These are phyloP conservation scores for Labeo rohita DNA, from an alignment of 2,113 vertebrate species.

Conservation along the genomic window DNA sequence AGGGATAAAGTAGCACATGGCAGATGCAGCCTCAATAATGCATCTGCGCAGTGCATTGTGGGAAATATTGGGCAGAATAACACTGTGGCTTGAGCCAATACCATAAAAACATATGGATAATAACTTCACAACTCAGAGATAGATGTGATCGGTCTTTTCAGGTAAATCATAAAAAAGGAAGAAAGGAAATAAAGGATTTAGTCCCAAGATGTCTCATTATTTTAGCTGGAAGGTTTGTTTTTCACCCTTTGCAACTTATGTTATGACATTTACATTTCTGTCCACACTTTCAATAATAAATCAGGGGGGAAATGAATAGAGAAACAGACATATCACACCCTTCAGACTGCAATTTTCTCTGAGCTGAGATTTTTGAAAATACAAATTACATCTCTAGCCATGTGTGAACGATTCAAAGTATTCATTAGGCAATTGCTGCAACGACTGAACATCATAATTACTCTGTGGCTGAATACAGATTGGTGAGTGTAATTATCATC, in stretches of 20 bases:
- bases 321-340: conserved; percentile 3
- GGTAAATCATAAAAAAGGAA: conserved; percentile 45
- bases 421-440: conserved; percentile 35
- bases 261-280: conserved; percentile 40
- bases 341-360: conserved; percentile 15
- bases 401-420: conserved; percentile 40
- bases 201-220: conserved; percentile 46
- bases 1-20: background rate
- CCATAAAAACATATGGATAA: conserved; percentile 2
- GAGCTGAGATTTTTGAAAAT: conserved; percentile 34
- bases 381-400: conserved; percentile 35
- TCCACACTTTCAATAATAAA: conserved; percentile 22
- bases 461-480: conserved; percentile 30
- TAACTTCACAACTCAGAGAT: conserved; percentile 27
- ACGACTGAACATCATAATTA: conserved; percentile 50
- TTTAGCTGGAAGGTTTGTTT: conserved; percentile 28
- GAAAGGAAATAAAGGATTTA: conserved; percentile 6
- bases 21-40: conserved; percentile 18
- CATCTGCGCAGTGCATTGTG: conserved; percentile 27
- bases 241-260: background rate
- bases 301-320: background rate
- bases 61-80: conserved; percentile 24
- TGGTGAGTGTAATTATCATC: conserved; percentile 19
- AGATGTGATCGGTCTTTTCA: background rate
- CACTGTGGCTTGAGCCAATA: background rate